phyloP scores from a whole-genome alignment of 1,140 invertebrate genomes.

The Octopus sinensis region DNA sequence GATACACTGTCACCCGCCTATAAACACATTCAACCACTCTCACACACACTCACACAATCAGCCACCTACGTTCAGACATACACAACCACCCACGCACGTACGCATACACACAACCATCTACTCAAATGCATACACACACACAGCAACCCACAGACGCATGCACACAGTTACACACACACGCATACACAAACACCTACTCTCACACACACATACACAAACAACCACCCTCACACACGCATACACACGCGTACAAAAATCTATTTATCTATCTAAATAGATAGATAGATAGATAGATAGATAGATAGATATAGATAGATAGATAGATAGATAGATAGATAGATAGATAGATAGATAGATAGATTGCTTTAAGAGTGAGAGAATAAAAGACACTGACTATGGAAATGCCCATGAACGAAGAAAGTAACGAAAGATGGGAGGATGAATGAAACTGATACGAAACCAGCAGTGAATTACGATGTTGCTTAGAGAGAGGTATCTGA shows the following conservation, averaged over 20 bases:
- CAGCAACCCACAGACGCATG: not conserved
- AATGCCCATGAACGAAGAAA: too few relatives aligned
- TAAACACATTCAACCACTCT: not conserved
- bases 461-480: too few relatives aligned
- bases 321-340: not conserved
- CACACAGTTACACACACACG: not conserved
- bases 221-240: not conserved
- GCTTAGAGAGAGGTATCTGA: too few relatives aligned
- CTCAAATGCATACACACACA: not conserved
- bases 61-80: not conserved
- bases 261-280: not conserved
- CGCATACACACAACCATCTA: not conserved
- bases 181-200: not conserved
- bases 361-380: not conserved
- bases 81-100: not conserved
- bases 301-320: not conserved
- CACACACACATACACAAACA: not conserved
- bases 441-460: too few relatives aligned
- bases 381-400: not conserved
- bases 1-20: not conserved
- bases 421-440: too few relatives aligned
- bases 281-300: not conserved
- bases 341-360: constrained; percentile 3
- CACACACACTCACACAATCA: not conserved
- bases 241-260: not conserved